These are phyloP conservation scores for Marronus borbonicus DNA, from an alignment of 2,888 invertebrate species.

Conservation along the genomic window DNA sequence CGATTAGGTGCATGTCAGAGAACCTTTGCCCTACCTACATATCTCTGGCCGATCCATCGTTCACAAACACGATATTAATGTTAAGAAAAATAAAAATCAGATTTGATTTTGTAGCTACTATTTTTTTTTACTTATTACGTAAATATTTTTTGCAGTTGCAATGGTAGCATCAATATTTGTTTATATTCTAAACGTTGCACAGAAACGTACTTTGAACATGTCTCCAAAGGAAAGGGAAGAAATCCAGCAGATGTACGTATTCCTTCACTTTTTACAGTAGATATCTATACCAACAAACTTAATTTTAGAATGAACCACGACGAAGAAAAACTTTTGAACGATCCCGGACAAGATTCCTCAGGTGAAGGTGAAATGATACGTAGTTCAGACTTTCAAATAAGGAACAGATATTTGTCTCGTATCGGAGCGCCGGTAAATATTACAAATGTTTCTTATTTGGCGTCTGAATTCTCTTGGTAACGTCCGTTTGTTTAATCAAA, in stretches of 20 bases:
- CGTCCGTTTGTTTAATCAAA: slow-evolving; percentile 12
- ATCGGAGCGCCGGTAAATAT: slow-evolving; percentile 75
- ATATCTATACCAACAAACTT: not conserved
- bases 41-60: no score
- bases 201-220: slow-evolving; percentile 75
- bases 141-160: slow-evolving; percentile 74
- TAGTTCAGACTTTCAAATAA: slow-evolving; percentile 74
- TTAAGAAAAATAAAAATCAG: no score
- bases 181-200: slow-evolving; percentile 77
- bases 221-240: slow-evolving; percentile 66
- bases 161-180: slow-evolving; percentile 82
- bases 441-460: slow-evolving; percentile 39
- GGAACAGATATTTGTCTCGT: slow-evolving; percentile 76
- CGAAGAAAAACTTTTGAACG: slow-evolving; percentile 41
- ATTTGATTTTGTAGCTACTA: no score
- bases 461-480: slow-evolving; percentile 31
- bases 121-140: not conserved
- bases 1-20: no score
- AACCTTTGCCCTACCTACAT: no score
- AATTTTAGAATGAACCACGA: slow-evolving; percentile 70
- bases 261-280: not conserved
- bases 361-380: slow-evolving; percentile 67
- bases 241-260: slow-evolving; percentile 56
- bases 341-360: slow-evolving; percentile 42
- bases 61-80: no score